A percentile compares a stretch with the other conserved stretches of the same genome.
Evolutionary conservation across 2,113 vertebrate genomes (phyloP).

Genomic region (Ovibos moschatus): DNA sequence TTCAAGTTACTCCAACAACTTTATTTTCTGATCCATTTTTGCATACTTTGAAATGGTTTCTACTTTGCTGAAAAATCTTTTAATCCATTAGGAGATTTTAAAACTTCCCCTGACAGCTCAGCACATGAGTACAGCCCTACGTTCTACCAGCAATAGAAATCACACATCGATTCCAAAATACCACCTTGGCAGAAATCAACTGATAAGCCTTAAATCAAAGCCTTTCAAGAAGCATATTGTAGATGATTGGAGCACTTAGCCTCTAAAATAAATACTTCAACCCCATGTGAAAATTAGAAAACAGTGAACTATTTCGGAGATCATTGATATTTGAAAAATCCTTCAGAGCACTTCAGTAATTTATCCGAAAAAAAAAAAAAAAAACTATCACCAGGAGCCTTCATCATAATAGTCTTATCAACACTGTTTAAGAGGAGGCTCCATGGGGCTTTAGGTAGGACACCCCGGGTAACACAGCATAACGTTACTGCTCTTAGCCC

Average conservation of each 20-base stretch:
- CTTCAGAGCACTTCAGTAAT: neutral
- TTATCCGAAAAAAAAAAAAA: neutral
- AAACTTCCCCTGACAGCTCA: conserved; percentile 14
- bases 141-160: neutral
- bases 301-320: neutral
- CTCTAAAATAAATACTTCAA: neutral
- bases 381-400: neutral
- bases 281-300: neutral
- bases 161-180: conserved; percentile 47
- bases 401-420: neutral
- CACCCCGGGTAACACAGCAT: neutral
- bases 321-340: neutral
- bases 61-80: conserved; percentile 36
- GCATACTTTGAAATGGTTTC: conserved; percentile 68
- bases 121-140: neutral
- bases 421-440: neutral
- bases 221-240: neutral
- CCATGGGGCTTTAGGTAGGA: neutral
- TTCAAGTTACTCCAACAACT: conserved; percentile 41
- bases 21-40: conserved; percentile 67
- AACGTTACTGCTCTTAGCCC: neutral
- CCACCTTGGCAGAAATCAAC: neutral
- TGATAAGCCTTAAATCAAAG: conserved; percentile 17
- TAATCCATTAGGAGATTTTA: conserved; percentile 59
- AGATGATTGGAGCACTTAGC: neutral